Percentiles rank a stretch among this genome's conserved stretches.
Evolutionary conservation across 2,888 invertebrate genomes (phyloP).

Genomic region (Coelopa pilipes): DNA sequence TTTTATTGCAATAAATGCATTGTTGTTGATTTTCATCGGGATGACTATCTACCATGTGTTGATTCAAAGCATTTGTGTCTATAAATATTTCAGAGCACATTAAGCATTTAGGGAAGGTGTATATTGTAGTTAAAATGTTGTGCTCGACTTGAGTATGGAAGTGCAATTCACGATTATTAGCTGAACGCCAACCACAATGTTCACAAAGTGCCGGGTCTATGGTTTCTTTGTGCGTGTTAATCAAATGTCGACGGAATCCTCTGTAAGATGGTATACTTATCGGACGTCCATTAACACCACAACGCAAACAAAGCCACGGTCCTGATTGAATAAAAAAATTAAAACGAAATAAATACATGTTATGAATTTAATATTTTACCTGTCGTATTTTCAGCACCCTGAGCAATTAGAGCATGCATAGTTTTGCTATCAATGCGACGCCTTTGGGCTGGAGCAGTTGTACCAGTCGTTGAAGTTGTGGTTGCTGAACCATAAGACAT

Average conservation of each 20-base stretch:
- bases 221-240: slow-evolving; percentile 81
- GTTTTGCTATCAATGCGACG: slow-evolving; percentile 73
- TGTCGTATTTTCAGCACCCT: slow-evolving; percentile 73
- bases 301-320: slow-evolving; percentile 84
- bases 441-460: slow-evolving; percentile 56
- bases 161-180: slow-evolving; percentile 77
- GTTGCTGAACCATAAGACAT: slow-evolving; percentile 35
- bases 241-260: slow-evolving; percentile 83
- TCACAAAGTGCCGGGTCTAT: slow-evolving; percentile 84
- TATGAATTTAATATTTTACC: slow-evolving; percentile 58
- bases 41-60: slow-evolving; percentile 73
- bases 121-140: slow-evolving; percentile 77
- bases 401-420: slow-evolving; percentile 72
- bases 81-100: slow-evolving; percentile 77
- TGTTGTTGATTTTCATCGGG: slow-evolving; percentile 68
- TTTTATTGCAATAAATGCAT: slow-evolving; percentile 81
- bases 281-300: slow-evolving; percentile 76
- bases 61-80: slow-evolving; percentile 76
- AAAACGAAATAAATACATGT: slow-evolving; percentile 9
- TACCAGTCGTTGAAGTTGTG: slow-evolving; percentile 34
- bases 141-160: slow-evolving; percentile 86
- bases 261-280: slow-evolving; percentile 82
- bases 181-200: slow-evolving; percentile 83
- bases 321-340: slow-evolving; percentile 57
- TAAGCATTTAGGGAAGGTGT: slow-evolving; percentile 82